These are phyloP conservation scores for Chrysotoxum bicinctum DNA, from an alignment of 2,888 invertebrate species.

Conservation along the genomic window DNA sequence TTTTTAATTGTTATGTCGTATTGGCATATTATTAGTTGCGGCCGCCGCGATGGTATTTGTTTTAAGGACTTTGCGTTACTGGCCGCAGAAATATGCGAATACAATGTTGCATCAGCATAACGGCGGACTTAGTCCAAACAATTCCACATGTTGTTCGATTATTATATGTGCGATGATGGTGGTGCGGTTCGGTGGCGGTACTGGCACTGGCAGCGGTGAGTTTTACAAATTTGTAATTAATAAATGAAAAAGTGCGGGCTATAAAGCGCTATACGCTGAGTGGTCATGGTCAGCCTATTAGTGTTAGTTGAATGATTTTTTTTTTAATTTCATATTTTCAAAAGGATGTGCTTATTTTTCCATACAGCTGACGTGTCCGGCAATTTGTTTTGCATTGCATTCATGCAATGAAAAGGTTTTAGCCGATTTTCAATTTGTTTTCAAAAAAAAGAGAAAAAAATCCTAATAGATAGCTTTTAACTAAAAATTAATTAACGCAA, in stretches of 20 bases:
- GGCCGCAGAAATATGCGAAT: conserved; percentile 52
- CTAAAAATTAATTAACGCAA: conserved; percentile 66
- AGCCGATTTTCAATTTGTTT: conserved; percentile 60
- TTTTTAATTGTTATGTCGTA: conserved; percentile 53
- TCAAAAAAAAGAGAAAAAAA: background rate
- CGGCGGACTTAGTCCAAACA: conserved; percentile 30
- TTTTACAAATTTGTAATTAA: conserved; percentile 62
- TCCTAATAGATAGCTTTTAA: conserved; percentile 12
- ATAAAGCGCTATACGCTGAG: conserved; percentile 15
- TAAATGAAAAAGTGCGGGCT: conserved; percentile 41
- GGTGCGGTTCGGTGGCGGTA: background rate
- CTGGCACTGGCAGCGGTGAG: background rate
- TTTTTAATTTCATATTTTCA: background rate
- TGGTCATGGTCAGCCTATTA: conserved; percentile 40
- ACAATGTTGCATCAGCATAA: conserved; percentile 21
- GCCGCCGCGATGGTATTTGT: conserved; percentile 28
- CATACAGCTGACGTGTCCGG: background rate
- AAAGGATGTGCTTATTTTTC: background rate
- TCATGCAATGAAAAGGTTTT: conserved; percentile 25
- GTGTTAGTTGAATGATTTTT: conserved; percentile 36
- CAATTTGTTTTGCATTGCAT: conserved; percentile 28
- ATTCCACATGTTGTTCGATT: conserved; percentile 18
- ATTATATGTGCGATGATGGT: background rate
- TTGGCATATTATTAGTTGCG: conserved; percentile 30
- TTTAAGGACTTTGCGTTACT: conserved; percentile 40